These are phyloP conservation scores for Calycopis cecrops DNA, from an alignment of 1,140 invertebrate genomes.

Conservation along the genomic window DNA sequence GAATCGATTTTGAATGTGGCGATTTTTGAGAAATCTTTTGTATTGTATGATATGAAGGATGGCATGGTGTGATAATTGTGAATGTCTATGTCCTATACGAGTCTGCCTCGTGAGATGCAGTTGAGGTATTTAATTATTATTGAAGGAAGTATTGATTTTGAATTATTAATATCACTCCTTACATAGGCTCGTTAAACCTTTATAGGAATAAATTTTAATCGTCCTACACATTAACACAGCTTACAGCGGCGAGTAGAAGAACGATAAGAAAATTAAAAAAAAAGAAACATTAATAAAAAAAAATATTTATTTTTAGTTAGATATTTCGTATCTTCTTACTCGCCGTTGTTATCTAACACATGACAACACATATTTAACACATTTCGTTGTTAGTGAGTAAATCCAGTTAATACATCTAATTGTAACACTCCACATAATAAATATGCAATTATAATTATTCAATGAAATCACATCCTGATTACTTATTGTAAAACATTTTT, in stretches of 20 bases:
- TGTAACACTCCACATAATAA: constrained; percentile 1
- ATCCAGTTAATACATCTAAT: constrained; percentile 6
- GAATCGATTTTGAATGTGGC: constrained; percentile 8
- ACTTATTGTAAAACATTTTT: no score
- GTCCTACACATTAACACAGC: neutral
- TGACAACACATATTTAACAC: neutral
- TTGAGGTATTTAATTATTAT: neutral
- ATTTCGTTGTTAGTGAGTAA: constrained; percentile 1
- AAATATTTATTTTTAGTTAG: no score
- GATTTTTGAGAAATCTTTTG: neutral
- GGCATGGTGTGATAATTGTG: constrained; percentile 13
- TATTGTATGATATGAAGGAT: constrained; percentile 12
- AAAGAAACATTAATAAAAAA: no score
- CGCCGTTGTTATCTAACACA: neutral
- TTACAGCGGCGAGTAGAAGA: neutral
- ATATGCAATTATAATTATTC: constrained; percentile 5
- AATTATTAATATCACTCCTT: neutral
- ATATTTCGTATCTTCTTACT: neutral
- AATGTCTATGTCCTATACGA: constrained; percentile 7
- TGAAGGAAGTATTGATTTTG: neutral
- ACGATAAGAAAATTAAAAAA: neutral
- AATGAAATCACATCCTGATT: neutral
- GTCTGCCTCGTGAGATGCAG: constrained; percentile 10
- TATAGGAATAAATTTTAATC: neutral
- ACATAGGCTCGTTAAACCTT: constrained; percentile 2